Percentiles rank a stretch among this genome's conserved stretches.
Evolutionary conservation across 2,888 invertebrate species (phyloP).

Genomic region (Pristionchus japonicus): DNA sequence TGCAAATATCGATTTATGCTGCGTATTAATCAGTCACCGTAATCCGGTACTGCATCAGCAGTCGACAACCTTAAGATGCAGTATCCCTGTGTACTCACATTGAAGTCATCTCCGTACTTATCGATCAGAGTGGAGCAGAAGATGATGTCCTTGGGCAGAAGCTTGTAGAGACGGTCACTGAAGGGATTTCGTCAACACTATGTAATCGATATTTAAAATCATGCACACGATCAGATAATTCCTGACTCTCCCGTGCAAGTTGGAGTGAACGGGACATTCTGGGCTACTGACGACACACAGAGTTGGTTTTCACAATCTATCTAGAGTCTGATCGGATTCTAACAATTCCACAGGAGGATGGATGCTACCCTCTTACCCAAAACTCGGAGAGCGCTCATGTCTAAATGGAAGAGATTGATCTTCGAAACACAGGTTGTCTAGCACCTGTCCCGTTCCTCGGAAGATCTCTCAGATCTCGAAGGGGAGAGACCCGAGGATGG

Average conservation of each 20-base stretch:
- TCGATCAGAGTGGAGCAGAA: slow-evolving; percentile 72
- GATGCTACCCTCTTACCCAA: slow-evolving; percentile 11
- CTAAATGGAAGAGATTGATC: neutral
- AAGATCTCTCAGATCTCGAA: neutral
- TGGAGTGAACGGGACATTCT: no score
- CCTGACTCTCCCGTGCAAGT: no score
- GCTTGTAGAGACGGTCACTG: slow-evolving; percentile 67
- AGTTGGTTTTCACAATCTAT: neutral
- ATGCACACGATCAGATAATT: slow-evolving; percentile 7
- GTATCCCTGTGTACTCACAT: slow-evolving; percentile 50
- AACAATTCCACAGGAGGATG: neutral
- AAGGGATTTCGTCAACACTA: neutral
- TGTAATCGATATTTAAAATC: neutral
- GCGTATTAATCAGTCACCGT: no score
- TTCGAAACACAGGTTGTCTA: neutral
- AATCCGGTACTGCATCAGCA: neutral
- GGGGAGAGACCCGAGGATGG: neutral
- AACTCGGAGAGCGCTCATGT: neutral
- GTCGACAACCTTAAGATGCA: neutral
- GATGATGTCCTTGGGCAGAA: slow-evolving; percentile 70
- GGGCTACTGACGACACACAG: neutral
- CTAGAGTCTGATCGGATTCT: no score
- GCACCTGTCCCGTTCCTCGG: slow-evolving; percentile 21
- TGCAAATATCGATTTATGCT: slow-evolving; percentile 50
- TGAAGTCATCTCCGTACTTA: slow-evolving; percentile 66